Evolutionary conservation across 2,888 invertebrate genomes (phyloP).

Genomic region (Thecocarcelia acutangulata): DNA sequence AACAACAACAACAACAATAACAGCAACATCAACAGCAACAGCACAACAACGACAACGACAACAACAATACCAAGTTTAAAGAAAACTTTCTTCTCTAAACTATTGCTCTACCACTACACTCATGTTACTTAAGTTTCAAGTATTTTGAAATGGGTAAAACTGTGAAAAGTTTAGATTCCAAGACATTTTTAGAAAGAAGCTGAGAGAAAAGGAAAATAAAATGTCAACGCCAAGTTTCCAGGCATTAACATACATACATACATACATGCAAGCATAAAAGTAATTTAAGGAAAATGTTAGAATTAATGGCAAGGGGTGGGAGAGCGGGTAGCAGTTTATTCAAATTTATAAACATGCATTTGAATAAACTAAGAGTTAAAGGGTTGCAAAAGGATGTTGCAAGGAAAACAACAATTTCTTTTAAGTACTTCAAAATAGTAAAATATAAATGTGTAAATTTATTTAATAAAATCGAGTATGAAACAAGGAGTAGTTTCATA

Average conservation of each 20-base stretch:
- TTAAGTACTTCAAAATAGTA: slow-evolving; percentile 13
- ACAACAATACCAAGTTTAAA: slow-evolving; percentile 11
- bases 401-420: background rate
- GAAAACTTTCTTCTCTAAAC: slow-evolving; percentile 41
- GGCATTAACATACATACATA: slow-evolving; percentile 27
- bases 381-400: slow-evolving; percentile 1
- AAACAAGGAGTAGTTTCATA: slow-evolving; percentile 10
- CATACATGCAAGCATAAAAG: slow-evolving; percentile 10
- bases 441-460: slow-evolving; percentile 16
- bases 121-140: slow-evolving; percentile 18
- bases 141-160: slow-evolving; percentile 21
- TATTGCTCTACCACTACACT: background rate
- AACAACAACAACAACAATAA: slow-evolving; percentile 23
- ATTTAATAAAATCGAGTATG: slow-evolving; percentile 28
- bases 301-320: background rate
- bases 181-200: slow-evolving; percentile 22
- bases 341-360: background rate
- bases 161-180: slow-evolving; percentile 35
- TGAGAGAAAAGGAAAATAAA: slow-evolving; percentile 30
- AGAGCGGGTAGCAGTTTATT: no score
- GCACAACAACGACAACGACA: slow-evolving; percentile 21
- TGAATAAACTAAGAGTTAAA: background rate
- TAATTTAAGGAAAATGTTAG: slow-evolving; percentile 31
- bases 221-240: slow-evolving; percentile 51
- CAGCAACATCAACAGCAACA: background rate